Conservation (phyloP, 2,888 invertebrate genomes). For the Ophion ventricosus region DNA sequence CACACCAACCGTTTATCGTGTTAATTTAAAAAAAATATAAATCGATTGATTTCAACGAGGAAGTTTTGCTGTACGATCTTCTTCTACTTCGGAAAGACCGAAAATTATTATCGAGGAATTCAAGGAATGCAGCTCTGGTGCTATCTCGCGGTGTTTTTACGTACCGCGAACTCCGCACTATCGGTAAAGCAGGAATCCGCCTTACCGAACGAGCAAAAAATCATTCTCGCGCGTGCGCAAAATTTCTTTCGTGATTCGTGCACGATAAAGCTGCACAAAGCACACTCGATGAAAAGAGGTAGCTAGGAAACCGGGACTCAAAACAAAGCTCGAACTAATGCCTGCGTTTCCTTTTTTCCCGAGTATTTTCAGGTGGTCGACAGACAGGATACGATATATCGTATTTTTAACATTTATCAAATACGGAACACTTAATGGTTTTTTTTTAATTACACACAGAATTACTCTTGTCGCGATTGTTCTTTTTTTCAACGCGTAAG, state of each 20-base stretch:
- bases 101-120: slow-evolving; percentile 6
- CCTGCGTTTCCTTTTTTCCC: slow-evolving; percentile 6
- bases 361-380: neutral
- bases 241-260: neutral
- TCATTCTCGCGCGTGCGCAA: slow-evolving; percentile 9
- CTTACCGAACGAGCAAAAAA: neutral
- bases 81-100: neutral
- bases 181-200: neutral
- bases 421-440: neutral
- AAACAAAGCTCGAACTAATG: slow-evolving; percentile 49
- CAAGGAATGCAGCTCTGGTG: too few species aligned
- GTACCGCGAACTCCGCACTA: neutral
- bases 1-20: neutral
- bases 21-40: neutral
- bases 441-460: slow-evolving; percentile 2
- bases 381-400: slow-evolving; percentile 4
- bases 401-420: neutral
- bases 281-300: slow-evolving; percentile 32
- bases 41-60: neutral
- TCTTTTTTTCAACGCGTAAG: neutral
- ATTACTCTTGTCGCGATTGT: neutral
- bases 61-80: neutral
- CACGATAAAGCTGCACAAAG: neutral
- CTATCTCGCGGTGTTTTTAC: neutral
- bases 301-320: slow-evolving; percentile 60